A percentile compares a stretch with the other conserved stretches of the same genome.
These are phyloP conservation scores for Brachionus angularis DNA, from an alignment of 1,140 invertebrate species.

Conservation along the genomic window DNA sequence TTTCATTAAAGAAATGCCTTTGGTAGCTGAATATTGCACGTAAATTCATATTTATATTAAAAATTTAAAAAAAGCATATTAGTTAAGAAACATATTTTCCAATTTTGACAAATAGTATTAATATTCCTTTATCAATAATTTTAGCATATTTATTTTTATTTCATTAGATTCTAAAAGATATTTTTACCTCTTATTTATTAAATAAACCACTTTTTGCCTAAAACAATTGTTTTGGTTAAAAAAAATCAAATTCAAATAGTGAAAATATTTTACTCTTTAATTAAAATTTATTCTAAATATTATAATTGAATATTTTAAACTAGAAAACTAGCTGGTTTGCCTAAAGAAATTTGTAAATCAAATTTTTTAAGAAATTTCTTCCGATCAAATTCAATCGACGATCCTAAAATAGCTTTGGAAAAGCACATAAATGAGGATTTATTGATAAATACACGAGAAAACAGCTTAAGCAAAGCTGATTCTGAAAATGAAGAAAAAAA, in stretches of 20 bases:
- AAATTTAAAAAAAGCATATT: too few species aligned
- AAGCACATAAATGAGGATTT: too few species aligned
- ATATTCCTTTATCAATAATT: too few species aligned
- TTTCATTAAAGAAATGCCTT: slow-evolving; percentile 40
- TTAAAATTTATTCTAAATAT: background rate
- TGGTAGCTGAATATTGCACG: slow-evolving; percentile 38
- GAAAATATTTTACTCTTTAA: background rate
- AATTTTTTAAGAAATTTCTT: slow-evolving; percentile 14
- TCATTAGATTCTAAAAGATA: too few species aligned
- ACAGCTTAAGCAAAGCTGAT: background rate
- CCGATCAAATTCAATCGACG: background rate
- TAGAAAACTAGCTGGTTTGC: slow-evolving; percentile 34
- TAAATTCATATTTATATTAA: background rate
- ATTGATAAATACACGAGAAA: too few species aligned
- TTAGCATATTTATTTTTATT: too few species aligned
- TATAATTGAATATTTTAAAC: background rate
- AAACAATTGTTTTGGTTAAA: too few species aligned
- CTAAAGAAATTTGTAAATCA: slow-evolving; percentile 21
- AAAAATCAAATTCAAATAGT: too few species aligned
- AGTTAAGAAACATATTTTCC: too few species aligned
- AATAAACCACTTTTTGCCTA: too few species aligned
- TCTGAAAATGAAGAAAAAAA: background rate
- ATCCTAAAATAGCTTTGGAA: background rate
- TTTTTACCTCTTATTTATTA: too few species aligned
- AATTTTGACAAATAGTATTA: too few species aligned